phyloP scores from a whole-genome alignment of 2,113 vertebrate species.

The Oncorhynchus tshawytscha region DNA sequence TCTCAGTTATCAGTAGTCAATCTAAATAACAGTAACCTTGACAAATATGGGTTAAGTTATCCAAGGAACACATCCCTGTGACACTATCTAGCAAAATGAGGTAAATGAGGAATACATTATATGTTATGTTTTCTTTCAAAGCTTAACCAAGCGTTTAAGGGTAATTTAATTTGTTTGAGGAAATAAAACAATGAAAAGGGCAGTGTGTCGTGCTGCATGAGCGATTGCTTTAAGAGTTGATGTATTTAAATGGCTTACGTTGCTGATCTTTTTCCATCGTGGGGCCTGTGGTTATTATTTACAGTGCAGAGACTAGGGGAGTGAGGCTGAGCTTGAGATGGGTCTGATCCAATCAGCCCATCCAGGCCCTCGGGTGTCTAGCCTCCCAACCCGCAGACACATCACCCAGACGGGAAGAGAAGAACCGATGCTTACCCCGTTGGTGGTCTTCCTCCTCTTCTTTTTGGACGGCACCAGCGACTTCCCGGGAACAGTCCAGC shows the following conservation, averaged over 20 bases:
- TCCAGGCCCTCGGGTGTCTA: neutral
- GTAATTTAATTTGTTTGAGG: slow-evolving; percentile 49
- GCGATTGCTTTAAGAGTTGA: slow-evolving; percentile 23
- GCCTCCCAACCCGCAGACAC: neutral
- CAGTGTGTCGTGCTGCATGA: slow-evolving; percentile 39
- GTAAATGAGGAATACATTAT: slow-evolving; percentile 30
- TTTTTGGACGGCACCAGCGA: slow-evolving; percentile 85
- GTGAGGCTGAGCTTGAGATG: slow-evolving; percentile 29
- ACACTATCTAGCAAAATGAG: slow-evolving; percentile 27
- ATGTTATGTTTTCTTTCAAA: slow-evolving; percentile 35
- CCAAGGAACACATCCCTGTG: slow-evolving; percentile 25
- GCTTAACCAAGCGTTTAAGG: slow-evolving; percentile 34
- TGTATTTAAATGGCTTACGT: slow-evolving; percentile 34
- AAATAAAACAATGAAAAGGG: slow-evolving; percentile 46
- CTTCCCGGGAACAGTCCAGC: slow-evolving; percentile 81
- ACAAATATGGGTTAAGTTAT: slow-evolving; percentile 18
- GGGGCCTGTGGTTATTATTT: slow-evolving; percentile 22
- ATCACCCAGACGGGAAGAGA: neutral
- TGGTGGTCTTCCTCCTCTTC: slow-evolving; percentile 86
- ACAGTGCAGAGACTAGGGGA: slow-evolving; percentile 20
- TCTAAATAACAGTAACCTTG: slow-evolving; percentile 8
- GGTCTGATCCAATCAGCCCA: neutral
- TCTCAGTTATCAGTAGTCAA: neutral
- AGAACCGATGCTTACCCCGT: slow-evolving; percentile 76
- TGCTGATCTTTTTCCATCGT: slow-evolving; percentile 33